These are phyloP conservation scores for Macquaria ambigua DNA, from an alignment of 2,113 vertebrate genomes.

Conservation along the genomic window DNA sequence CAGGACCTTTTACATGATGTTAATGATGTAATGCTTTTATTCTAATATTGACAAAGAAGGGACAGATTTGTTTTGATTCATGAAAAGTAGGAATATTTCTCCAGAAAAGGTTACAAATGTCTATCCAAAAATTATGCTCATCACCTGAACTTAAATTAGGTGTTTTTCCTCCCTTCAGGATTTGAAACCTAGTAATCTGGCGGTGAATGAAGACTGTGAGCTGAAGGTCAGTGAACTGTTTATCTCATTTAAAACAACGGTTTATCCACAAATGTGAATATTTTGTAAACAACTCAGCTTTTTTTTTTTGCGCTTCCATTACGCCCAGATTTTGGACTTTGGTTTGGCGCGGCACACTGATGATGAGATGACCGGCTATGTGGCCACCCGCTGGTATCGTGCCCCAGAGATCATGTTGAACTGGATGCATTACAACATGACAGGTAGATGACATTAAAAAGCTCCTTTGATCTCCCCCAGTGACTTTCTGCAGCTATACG, in stretches of 20 bases:
- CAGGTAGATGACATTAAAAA: slow-evolving; percentile 84
- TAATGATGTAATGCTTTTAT: slow-evolving; percentile 7
- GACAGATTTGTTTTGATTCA: neutral
- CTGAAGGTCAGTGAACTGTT: slow-evolving; percentile 88
- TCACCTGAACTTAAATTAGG: neutral
- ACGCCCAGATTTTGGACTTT: slow-evolving; percentile 95
- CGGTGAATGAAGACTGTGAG: slow-evolving; percentile 99
- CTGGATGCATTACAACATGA: slow-evolving; percentile 99
- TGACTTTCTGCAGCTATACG: too few species aligned
- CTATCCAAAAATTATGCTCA: neutral
- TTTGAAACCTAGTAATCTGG: slow-evolving; percentile 97
- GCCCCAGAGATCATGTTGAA: slow-evolving; percentile 99
- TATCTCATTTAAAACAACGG: neutral
- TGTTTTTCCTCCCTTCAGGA: slow-evolving; percentile 84
- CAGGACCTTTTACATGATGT: slow-evolving; percentile 21
- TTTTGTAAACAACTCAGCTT: neutral
- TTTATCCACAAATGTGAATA: neutral
- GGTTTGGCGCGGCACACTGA: slow-evolving; percentile 96
- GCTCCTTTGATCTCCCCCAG: too few species aligned
- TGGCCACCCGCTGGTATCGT: slow-evolving; percentile 98
- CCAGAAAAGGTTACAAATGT: neutral
- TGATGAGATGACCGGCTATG: slow-evolving; percentile 98
- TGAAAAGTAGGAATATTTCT: neutral
- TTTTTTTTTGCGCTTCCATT: neutral
- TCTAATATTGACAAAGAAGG: neutral